These are phyloP conservation scores for Hyposmocoma kahamanoa DNA, from an alignment of 1,140 invertebrate genomes.

Conservation along the genomic window DNA sequence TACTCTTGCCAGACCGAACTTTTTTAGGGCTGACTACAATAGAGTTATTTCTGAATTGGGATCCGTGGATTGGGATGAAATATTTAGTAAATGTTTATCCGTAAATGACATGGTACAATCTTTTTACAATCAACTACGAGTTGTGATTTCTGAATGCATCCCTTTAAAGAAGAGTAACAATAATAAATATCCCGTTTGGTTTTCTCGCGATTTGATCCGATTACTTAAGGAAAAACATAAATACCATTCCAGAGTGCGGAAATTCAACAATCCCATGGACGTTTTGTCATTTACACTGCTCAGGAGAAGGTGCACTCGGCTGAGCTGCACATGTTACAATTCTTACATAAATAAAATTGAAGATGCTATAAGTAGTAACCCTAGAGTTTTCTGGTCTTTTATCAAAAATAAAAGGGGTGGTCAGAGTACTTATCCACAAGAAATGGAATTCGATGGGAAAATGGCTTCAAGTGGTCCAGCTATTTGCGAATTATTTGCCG, in stretches of 20 bases:
- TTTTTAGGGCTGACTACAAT: not conserved
- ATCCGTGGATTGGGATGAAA: not conserved
- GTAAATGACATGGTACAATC: not conserved
- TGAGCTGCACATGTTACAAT: not conserved
- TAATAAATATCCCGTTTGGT: not conserved
- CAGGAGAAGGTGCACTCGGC: not conserved
- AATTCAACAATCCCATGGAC: not conserved
- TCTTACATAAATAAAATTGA: not conserved
- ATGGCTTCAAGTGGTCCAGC: not conserved
- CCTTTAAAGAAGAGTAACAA: not conserved
- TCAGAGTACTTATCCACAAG: not conserved
- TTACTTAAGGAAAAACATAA: not conserved
- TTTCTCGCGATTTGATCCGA: not conserved
- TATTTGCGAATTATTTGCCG: not conserved
- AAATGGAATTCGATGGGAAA: not conserved
- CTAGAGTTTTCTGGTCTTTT: not conserved
- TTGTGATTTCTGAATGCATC: not conserved
- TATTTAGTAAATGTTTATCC: not conserved
- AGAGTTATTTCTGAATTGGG: not conserved
- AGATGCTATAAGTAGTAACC: not conserved
- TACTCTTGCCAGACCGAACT: not conserved
- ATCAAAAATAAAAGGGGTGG: not conserved
- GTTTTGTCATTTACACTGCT: not conserved
- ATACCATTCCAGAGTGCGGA: not conserved
- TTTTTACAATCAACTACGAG: not conserved